These are phyloP conservation scores for Platalea minor DNA, from an alignment of 2,797 vertebrate species.

Conservation along the genomic window DNA sequence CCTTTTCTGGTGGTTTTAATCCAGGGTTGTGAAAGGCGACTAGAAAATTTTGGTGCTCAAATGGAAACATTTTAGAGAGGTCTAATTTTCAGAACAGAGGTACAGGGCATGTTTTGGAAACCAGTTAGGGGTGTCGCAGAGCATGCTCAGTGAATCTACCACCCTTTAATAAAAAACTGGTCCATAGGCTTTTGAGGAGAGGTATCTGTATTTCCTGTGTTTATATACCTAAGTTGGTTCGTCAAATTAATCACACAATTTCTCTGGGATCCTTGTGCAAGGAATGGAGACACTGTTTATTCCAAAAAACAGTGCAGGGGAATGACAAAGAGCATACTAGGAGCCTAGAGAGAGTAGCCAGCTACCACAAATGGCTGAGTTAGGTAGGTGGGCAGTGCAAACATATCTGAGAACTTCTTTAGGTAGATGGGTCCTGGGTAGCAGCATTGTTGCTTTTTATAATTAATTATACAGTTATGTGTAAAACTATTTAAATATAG, in stretches of 20 bases:
- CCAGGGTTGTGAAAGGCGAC: not conserved
- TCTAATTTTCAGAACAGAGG: not conserved
- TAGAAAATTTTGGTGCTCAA: not conserved
- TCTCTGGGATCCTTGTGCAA: not conserved
- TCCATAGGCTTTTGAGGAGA: not conserved
- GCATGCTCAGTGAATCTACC: not conserved
- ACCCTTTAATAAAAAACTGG: not conserved
- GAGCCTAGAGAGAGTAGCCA: not conserved
- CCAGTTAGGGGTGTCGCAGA: not conserved
- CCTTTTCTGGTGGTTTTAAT: not conserved
- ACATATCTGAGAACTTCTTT: not conserved
- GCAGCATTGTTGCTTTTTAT: not conserved
- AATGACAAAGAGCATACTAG: not conserved
- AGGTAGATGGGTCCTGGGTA: not conserved
- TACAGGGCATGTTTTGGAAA: not conserved
- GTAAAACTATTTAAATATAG: not conserved
- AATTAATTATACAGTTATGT: not conserved
- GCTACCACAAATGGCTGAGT: not conserved
- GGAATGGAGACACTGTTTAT: not conserved
- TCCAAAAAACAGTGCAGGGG: not conserved
- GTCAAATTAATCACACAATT: not conserved
- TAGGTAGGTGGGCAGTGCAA: not conserved
- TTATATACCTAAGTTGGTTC: not conserved
- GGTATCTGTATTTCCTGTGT: not conserved
- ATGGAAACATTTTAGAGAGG: not conserved